Conservation (phyloP, 2,888 invertebrate genomes). For the Rhopalosiphum nymphaeae region DNA sequence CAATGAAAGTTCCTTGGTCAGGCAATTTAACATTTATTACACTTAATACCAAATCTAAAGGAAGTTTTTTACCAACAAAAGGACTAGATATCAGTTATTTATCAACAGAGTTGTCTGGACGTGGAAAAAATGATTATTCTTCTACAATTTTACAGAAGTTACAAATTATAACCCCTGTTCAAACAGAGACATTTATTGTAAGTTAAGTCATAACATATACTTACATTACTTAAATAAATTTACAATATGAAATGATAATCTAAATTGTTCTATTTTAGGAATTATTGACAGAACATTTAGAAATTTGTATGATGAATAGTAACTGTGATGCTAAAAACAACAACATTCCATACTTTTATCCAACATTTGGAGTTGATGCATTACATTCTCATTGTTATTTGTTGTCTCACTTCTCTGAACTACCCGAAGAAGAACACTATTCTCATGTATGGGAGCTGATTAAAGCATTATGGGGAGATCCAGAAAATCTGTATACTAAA, state of each 20-base stretch:
- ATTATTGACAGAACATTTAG: slow-evolving; percentile 65
- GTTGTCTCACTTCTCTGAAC: slow-evolving; percentile 68
- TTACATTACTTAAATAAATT: not conserved
- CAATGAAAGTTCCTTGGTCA: slow-evolving; percentile 62
- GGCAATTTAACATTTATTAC: slow-evolving; percentile 60
- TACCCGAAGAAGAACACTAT: slow-evolving; percentile 69
- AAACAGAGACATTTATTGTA: slow-evolving; percentile 61
- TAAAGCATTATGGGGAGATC: slow-evolving; percentile 87
- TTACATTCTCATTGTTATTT: slow-evolving; percentile 74
- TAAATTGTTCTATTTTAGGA: slow-evolving; percentile 58
- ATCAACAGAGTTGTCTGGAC: slow-evolving; percentile 61
- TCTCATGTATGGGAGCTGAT: slow-evolving; percentile 80
- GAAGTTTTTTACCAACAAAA: slow-evolving; percentile 25
- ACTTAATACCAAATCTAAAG: slow-evolving; percentile 51
- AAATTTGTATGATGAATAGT: slow-evolving; percentile 66
- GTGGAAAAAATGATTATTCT: slow-evolving; percentile 63
- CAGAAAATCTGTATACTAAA: slow-evolving; percentile 69
- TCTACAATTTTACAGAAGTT: slow-evolving; percentile 59
- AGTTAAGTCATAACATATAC: not conserved
- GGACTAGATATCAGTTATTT: slow-evolving; percentile 44
- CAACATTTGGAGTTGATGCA: slow-evolving; percentile 71
- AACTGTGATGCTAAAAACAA: slow-evolving; percentile 48
- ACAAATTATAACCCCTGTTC: slow-evolving; percentile 60
- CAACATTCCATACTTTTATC: slow-evolving; percentile 67
- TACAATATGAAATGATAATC: not conserved